A percentile compares a stretch with the other conserved stretches of the same genome.
These are phyloP conservation scores for Anadara kagoshimensis DNA, from an alignment of 1,140 invertebrate species.

Conservation along the genomic window DNA sequence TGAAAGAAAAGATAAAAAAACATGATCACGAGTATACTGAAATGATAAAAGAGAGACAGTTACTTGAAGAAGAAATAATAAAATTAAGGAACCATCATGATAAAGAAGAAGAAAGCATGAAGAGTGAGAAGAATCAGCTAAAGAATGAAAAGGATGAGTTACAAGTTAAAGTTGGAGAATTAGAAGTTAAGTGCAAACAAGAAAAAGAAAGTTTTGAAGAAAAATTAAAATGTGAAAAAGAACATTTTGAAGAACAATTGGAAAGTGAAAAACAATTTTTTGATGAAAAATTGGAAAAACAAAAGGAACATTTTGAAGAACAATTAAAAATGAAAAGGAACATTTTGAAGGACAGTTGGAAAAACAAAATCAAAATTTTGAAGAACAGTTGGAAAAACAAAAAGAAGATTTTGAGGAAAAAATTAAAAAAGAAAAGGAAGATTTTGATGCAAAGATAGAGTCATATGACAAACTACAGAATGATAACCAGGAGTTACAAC, in stretches of 20 bases:
- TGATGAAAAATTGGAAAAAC: conserved; percentile 5
- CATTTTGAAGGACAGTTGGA: too few relatives aligned
- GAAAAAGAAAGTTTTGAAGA: conserved; percentile 9
- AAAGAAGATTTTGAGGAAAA: background rate
- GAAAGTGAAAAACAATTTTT: background rate
- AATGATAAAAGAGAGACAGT: too few relatives aligned
- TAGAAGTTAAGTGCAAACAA: background rate
- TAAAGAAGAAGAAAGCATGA: too few relatives aligned
- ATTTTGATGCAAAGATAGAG: background rate
- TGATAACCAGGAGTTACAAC: background rate
- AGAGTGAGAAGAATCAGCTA: too few relatives aligned
- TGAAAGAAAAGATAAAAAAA: too few relatives aligned
- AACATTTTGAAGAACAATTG: background rate
- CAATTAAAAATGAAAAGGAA: too few relatives aligned
- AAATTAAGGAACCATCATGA: too few relatives aligned
- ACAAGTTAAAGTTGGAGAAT: conserved; percentile 15
- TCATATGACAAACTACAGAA: background rate
- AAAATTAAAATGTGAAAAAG: background rate
- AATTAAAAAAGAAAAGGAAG: background rate
- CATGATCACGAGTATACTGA: too few relatives aligned
- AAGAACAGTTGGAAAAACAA: too few relatives aligned
- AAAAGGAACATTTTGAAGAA: background rate
- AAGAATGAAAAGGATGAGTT: conserved; percentile 11
- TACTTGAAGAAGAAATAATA: too few relatives aligned
- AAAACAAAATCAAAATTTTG: too few relatives aligned